A percentile compares a stretch with the other conserved stretches of the same genome.
These are phyloP conservation scores for Acropora yongei DNA, from an alignment of 64 coral and sea anemone genomes.

Conservation along the genomic window DNA sequence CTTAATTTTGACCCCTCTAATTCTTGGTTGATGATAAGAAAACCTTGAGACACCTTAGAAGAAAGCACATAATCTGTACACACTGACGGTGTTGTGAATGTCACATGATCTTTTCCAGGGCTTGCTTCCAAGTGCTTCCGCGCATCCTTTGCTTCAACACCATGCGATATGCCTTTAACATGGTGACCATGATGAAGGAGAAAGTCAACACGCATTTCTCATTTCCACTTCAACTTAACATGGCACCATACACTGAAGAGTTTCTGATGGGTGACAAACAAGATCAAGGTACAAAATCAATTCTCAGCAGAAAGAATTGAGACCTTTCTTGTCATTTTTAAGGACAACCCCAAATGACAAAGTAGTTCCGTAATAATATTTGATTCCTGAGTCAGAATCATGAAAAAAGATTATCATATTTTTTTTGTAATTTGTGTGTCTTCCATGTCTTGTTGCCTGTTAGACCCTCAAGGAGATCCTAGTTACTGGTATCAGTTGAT, in stretches of 20 bases:
- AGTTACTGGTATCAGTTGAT: conserved; percentile 96
- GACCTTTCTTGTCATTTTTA: no score
- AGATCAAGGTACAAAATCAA: conserved; percentile 76
- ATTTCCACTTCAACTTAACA: conserved; percentile 96
- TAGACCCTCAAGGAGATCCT: conserved; percentile 86
- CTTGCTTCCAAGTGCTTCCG: conserved; percentile 96
- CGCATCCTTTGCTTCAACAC: conserved; percentile 99
- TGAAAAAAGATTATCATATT: no score
- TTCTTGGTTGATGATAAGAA: no score
- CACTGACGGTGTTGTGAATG: no score
- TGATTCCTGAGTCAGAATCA: no score
- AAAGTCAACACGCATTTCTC: conserved; percentile 99
- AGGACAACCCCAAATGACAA: no score
- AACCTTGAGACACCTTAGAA: no score
- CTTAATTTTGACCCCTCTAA: no score
- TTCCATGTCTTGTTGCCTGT: background rate
- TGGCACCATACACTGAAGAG: conserved; percentile 98
- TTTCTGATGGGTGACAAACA: conserved; percentile 97
- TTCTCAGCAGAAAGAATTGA: background rate
- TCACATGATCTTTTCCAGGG: conserved; percentile 49
- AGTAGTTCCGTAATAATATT: no score
- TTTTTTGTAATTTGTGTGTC: no score
- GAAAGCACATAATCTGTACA: no score
- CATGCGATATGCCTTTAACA: conserved; percentile 99
- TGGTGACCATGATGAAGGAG: conserved; percentile 99